Evolutionary conservation across 2,888 invertebrate species (phyloP).

Genomic region (Dolomedes plantarius): DNA sequence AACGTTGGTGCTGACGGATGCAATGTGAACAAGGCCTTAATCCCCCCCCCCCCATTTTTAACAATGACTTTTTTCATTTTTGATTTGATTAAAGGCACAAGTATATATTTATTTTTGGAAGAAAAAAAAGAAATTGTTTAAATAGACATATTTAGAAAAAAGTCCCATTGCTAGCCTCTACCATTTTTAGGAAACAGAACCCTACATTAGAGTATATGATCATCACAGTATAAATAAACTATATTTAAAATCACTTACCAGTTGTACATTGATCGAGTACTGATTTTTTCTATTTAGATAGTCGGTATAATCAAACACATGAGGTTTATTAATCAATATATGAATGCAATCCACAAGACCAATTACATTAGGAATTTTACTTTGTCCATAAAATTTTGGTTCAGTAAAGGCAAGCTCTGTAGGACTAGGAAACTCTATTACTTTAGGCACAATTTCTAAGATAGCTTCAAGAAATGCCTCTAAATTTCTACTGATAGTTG

Average conservation of each 20-base stretch:
- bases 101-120: too few relatives aligned
- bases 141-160: too few relatives aligned
- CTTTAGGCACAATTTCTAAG: background rate
- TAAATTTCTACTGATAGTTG: background rate
- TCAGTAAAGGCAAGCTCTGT: background rate
- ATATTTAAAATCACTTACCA: background rate
- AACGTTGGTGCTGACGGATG: too few relatives aligned
- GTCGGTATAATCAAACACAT: background rate
- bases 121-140: too few relatives aligned
- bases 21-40: too few relatives aligned
- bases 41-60: too few relatives aligned
- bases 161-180: too few relatives aligned
- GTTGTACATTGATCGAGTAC: background rate
- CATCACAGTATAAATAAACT: too few relatives aligned
- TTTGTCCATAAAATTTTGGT: background rate
- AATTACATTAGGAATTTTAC: background rate
- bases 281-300: background rate
- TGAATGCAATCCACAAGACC: background rate
- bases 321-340: background rate
- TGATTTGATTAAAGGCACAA: too few relatives aligned
- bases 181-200: too few relatives aligned
- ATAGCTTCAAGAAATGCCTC: constrained; percentile 4
- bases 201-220: too few relatives aligned
- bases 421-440: background rate
- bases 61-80: too few relatives aligned